phyloP scores from a whole-genome alignment of 2,113 vertebrate genomes.

The Willisornis vidua region DNA sequence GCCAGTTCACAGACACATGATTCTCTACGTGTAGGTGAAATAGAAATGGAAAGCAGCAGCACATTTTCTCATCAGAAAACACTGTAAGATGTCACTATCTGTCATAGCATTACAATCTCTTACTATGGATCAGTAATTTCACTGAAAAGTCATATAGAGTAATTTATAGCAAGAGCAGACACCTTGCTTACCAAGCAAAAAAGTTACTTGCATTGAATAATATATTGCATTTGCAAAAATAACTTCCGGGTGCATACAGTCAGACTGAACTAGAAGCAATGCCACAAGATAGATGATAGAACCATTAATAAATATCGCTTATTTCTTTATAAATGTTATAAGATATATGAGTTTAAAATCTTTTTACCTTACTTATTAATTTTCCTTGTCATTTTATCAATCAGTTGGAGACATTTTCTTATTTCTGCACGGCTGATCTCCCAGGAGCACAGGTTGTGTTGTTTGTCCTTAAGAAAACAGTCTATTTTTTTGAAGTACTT shows the following conservation, averaged over 20 bases:
- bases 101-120: background rate
- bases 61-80: background rate
- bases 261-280: background rate
- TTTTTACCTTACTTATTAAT: constrained; percentile 46
- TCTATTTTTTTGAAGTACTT: constrained; percentile 51
- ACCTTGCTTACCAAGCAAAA: background rate
- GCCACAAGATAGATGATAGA: background rate
- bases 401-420: background rate
- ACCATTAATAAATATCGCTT: background rate
- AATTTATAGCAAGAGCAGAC: background rate
- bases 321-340: background rate
- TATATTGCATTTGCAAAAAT: background rate
- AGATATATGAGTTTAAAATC: background rate
- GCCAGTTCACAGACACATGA: background rate
- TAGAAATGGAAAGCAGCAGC: background rate
- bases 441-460: constrained; percentile 21
- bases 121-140: background rate
- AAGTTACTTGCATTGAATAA: background rate
- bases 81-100: background rate
- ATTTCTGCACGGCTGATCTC: constrained; percentile 49
- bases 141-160: background rate
- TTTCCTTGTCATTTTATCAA: constrained; percentile 19
- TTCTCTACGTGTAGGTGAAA: background rate
- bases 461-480: constrained; percentile 25
- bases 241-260: background rate